Base-by-base conservation (phyloP, 1,140 invertebrate genomes). In the Ceratoteleas bidentatus region DNA sequence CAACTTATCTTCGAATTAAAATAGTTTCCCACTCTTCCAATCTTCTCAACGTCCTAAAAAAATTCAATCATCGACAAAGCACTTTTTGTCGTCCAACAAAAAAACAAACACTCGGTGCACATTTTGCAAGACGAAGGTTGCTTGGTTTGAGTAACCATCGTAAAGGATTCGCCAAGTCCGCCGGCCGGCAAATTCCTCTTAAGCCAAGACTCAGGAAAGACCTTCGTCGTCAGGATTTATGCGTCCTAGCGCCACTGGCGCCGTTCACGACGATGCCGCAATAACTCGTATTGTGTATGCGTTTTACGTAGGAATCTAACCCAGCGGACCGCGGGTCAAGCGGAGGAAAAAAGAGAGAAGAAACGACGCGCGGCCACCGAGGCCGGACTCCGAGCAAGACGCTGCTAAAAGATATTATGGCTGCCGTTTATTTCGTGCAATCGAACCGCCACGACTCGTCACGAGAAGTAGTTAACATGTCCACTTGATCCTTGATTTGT, bases 271-370 rank as follows among this genome's bases (percentile, higher is more conserved):
- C 57, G 70, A 73, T 82, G 68, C 80, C 61, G 78, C 82, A 85
- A 84, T 85, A 86, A 86, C 83, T 85, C 81, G 82, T 83, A 86
- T 85, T 85, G 84, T 86, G 76, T 82, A 86, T 82, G 57, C 66
- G 73, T 81, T 76, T 75, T 77, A 81, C 78, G 79, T 79, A 83
- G 82, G 77, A 86, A 85, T 84, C 83, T 83, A 85, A 86, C 84
- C 81, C 68, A 81, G 68, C 80, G 53, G 69, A 43, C 69, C 49
- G 56, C 69, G 78, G 85, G 82, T 86, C 84, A 85, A 56, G 54
- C 45, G 16, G 61, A 74, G 68, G 70, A 60, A 84, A 84, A 82
- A 82, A 80, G 75, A 79, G 68, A 76, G 61, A 43, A 82, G 68
- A 56, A 77, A 73, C n/a, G 33, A 33, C 52, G 33, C 15, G 36